Evolutionary conservation across 2,113 vertebrate species (phyloP).

Genomic region (Prionailurus bengalensis): DNA sequence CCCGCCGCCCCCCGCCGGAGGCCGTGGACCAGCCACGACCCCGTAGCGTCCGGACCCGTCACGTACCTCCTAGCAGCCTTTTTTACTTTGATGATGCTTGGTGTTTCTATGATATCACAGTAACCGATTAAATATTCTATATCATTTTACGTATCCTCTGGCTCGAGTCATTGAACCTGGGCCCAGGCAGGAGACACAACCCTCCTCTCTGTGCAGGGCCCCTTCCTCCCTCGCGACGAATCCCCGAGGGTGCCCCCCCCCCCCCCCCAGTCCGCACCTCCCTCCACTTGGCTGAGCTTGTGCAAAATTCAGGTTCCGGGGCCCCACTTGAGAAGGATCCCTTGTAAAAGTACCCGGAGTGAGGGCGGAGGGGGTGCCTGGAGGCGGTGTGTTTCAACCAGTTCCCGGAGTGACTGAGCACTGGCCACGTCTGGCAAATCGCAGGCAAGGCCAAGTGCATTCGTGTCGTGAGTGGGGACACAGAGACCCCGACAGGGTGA

Average conservation of each 20-base stretch:
- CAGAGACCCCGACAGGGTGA: neutral
- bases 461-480: neutral
- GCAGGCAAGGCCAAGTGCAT: neutral
- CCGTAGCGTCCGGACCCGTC: neutral
- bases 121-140: slow-evolving; percentile 65
- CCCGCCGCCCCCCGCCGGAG: rapidly evolving
- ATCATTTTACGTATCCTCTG: slow-evolving; percentile 61
- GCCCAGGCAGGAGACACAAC: neutral
- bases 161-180: neutral
- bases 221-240: neutral
- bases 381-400: neutral
- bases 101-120: slow-evolving; percentile 64
- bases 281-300: neutral
- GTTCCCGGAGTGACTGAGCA: neutral
- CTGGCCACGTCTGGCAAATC: rapidly evolving
- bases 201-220: rapidly evolving
- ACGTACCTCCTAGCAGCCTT: neutral
- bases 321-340: neutral
- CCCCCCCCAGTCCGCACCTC: neutral
- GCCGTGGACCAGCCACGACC: neutral
- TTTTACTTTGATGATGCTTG: slow-evolving; percentile 64
- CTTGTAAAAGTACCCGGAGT: rapidly evolving
- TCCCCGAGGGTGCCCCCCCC: neutral
- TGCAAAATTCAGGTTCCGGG: neutral
- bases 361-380: neutral